Evolutionary conservation across 2,888 invertebrate species (phyloP).

Genomic region (Dioctria rufipes): DNA sequence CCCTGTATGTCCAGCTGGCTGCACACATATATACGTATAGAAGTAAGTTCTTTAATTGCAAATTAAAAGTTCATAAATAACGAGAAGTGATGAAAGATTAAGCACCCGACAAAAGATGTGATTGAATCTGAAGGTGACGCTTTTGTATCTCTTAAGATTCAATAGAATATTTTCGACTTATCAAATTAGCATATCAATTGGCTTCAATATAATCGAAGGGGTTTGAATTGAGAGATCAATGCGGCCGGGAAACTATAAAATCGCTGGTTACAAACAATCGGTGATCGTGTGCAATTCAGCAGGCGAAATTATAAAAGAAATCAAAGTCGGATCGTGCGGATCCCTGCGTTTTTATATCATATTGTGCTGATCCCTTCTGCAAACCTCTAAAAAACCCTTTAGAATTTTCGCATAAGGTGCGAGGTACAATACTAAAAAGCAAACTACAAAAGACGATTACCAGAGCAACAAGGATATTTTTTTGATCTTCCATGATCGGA

Average conservation of each 20-base stretch:
- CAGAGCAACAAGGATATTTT: conserved; percentile 8
- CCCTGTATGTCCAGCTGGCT: neutral
- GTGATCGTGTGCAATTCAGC: conserved; percentile 22
- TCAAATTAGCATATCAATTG: conserved; percentile 45
- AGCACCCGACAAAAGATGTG: conserved; percentile 22
- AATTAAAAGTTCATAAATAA: conserved; percentile 38
- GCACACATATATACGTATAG: neutral
- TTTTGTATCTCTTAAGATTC: conserved; percentile 9
- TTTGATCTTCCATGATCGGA: neutral
- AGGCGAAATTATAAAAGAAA: neutral
- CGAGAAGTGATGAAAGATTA: conserved; percentile 16
- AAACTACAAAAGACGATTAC: neutral
- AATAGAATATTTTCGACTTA: neutral
- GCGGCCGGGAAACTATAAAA: conserved; percentile 9
- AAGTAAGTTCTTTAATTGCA: conserved; percentile 39
- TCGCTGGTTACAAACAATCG: conserved; percentile 32
- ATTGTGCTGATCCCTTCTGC: neutral
- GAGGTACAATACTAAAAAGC: conserved; percentile 10
- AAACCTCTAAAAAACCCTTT: conserved; percentile 9
- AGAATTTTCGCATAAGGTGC: neutral
- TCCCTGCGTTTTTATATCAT: conserved; percentile 10
- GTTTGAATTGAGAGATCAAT: conserved; percentile 43
- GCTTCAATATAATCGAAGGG: conserved; percentile 38
- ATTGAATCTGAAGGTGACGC: conserved; percentile 27
- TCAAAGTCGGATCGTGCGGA: conserved; percentile 19